Evolutionary conservation across 2,113 vertebrate genomes (phyloP).

Genomic region (Chiloscyllium plagiosum): DNA sequence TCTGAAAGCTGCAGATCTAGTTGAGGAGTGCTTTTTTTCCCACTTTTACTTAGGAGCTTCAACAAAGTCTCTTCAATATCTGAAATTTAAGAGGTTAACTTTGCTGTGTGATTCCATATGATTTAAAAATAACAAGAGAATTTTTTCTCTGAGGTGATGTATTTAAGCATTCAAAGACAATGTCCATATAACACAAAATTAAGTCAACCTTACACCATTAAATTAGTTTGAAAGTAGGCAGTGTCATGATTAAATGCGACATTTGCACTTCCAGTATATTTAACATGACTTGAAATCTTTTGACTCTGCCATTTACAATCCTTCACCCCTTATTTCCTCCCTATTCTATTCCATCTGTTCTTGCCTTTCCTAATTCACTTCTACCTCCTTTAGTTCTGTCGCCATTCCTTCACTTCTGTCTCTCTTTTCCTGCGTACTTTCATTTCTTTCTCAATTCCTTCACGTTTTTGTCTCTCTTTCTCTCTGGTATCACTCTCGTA

Average conservation of each 20-base stretch:
- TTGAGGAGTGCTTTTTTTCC: not conserved
- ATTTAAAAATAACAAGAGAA: not conserved
- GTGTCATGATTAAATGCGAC: not conserved
- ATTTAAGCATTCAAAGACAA: not conserved
- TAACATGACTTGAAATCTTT: not conserved
- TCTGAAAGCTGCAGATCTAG: not conserved
- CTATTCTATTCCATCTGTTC: not conserved
- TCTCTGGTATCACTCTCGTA: not conserved
- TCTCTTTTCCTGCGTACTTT: not conserved
- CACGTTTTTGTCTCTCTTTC: not conserved
- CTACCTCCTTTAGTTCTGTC: not conserved
- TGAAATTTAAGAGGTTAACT: not conserved
- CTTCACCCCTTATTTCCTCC: not conserved
- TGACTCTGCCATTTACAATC: not conserved
- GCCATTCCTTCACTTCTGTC: not conserved
- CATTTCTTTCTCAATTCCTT: not conserved
- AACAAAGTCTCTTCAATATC: slow-evolving; percentile 22
- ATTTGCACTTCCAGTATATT: not conserved
- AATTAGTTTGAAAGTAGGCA: not conserved
- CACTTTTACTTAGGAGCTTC: not conserved
- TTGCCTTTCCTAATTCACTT: not conserved
- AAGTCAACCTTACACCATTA: not conserved
- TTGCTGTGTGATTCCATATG: not conserved
- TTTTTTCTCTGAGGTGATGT: not conserved
- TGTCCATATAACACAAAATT: not conserved